Evolutionary conservation across 2,797 vertebrate genomes (phyloP).

Genomic region (Takifugu ocellatus): DNA sequence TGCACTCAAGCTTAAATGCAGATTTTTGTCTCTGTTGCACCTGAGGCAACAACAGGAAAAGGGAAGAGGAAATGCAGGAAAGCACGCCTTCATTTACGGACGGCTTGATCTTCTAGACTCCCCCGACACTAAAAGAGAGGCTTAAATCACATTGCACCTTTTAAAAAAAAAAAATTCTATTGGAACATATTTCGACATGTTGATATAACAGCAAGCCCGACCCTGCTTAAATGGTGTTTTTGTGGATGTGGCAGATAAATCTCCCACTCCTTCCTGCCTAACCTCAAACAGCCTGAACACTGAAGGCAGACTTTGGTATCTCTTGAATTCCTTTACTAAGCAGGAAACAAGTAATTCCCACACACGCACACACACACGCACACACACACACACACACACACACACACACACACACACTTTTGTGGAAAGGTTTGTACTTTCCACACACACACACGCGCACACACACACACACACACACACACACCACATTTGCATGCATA

Average conservation of each 20-base stretch:
- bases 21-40: no score
- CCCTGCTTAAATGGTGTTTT: no score
- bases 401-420: slow-evolving; percentile 5
- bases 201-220: background rate
- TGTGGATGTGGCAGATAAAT: no score
- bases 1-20: no score
- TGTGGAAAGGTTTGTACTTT: background rate
- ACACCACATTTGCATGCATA: background rate
- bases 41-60: no score
- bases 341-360: background rate
- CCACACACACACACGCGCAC: slow-evolving; percentile 9
- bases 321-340: slow-evolving; percentile 13
- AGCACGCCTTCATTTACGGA: no score
- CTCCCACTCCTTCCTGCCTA: background rate
- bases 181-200: no score
- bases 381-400: slow-evolving; percentile 3
- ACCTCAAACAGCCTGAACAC: background rate
- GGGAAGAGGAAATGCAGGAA: no score
- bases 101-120: no score
- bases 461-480: background rate
- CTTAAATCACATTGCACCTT: no score
- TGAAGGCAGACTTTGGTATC: background rate
- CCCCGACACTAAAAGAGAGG: no score
- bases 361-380: background rate
- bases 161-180: no score